Conservation (phyloP, 2,113 vertebrate species). For the Cheilinus undulatus region DNA sequence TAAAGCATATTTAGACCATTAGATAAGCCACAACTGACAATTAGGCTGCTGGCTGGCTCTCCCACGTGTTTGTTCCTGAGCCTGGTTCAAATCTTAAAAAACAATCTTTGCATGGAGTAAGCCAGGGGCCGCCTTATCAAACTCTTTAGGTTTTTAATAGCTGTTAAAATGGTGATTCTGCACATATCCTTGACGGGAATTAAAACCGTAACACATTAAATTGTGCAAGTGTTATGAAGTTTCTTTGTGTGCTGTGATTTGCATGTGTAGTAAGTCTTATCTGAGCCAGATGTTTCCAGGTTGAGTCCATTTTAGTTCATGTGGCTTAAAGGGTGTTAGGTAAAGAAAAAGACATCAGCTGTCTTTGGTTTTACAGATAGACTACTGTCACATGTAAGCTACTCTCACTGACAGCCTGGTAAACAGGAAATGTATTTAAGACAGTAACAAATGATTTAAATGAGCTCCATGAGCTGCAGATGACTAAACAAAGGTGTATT, state of each 20-base stretch:
- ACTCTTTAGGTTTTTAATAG: conserved; percentile 6
- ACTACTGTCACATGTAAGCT: conserved; percentile 53
- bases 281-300: conserved; percentile 58
- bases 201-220: not conserved
- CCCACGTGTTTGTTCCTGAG: conserved; percentile 40
- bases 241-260: conserved; percentile 3
- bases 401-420: conserved; percentile 36
- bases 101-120: conserved; percentile 38
- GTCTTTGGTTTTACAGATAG: conserved; percentile 44
- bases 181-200: not conserved
- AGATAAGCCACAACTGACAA: conserved; percentile 67
- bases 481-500: conserved; percentile 6
- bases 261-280: conserved; percentile 25
- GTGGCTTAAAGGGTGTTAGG: conserved; percentile 47
- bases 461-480: conserved; percentile 28
- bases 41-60: conserved; percentile 46
- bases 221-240: not conserved
- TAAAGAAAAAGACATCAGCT: conserved; percentile 64
- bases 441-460: conserved; percentile 54
- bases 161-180: conserved; percentile 22
- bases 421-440: conserved; percentile 68
- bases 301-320: conserved; percentile 19
- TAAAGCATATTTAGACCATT: conserved; percentile 68
- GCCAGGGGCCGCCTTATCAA: conserved; percentile 19
- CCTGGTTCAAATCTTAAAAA: conserved; percentile 27